Conservation (phyloP, 2,888 invertebrate genomes). For the Ochropleura leucogaster region DNA sequence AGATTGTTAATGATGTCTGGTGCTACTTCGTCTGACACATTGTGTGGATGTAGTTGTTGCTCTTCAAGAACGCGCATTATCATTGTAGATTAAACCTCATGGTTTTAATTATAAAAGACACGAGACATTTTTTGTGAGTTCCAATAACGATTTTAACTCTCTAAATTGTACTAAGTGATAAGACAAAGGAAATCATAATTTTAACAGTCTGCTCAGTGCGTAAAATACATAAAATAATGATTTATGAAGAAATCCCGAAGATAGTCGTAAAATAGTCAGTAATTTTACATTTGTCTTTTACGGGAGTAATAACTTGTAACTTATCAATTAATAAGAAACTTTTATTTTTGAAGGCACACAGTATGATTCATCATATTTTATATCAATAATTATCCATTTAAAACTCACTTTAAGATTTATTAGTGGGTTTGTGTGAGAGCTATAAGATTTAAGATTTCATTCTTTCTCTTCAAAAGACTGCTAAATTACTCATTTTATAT, state of each 20-base stretch:
- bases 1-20: slow-evolving; percentile 48
- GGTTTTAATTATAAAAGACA: too few species aligned
- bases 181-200: too few species aligned
- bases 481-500: slow-evolving; percentile 34
- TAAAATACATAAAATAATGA: too few species aligned
- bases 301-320: too few species aligned
- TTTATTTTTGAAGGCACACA: neutral
- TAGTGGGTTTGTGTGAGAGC: neutral
- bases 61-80: neutral
- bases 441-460: slow-evolving; percentile 4
- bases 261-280: too few species aligned
- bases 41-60: neutral
- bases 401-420: neutral
- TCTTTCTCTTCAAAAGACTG: slow-evolving; percentile 18
- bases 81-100: slow-evolving; percentile 4
- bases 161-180: too few species aligned
- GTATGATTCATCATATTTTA: too few species aligned
- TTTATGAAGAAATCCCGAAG: too few species aligned
- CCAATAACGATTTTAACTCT: too few species aligned
- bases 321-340: neutral
- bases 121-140: too few species aligned
- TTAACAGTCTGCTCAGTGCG: too few species aligned
- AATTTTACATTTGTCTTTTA: too few species aligned
- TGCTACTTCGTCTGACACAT: slow-evolving; percentile 12
- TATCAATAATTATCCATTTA: neutral